Evolutionary conservation across 1,140 invertebrate species (phyloP).

Genomic region (Macrotrachela quadricornifera): DNA sequence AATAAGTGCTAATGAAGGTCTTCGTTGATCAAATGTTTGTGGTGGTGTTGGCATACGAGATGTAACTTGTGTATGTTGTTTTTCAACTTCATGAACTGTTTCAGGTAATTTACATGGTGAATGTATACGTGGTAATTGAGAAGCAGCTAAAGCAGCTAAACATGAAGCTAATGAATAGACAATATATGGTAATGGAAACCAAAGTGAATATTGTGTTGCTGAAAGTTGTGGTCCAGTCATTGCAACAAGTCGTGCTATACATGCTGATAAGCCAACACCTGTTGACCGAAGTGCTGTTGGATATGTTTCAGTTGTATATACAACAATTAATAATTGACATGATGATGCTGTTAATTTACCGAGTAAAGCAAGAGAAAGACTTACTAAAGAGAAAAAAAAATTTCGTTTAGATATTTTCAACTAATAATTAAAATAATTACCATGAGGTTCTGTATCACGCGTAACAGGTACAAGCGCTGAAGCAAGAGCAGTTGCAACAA

Average conservation of each 20-base stretch:
- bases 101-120: background rate
- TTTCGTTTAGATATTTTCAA: too few relatives aligned
- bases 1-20: too few relatives aligned
- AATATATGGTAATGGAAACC: background rate
- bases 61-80: background rate
- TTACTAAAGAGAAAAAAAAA: background rate
- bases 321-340: background rate
- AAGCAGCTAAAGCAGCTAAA: background rate
- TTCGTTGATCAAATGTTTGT: too few relatives aligned
- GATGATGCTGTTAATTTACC: background rate
- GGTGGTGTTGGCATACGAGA: too few relatives aligned
- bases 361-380: background rate
- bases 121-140: background rate
- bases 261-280: background rate
- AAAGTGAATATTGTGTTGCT: background rate
- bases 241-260: background rate
- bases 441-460: too few relatives aligned
- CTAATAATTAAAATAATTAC: too few relatives aligned
- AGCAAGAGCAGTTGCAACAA: background rate
- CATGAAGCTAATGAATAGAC: background rate
- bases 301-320: conserved; percentile 1
- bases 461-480: too few relatives aligned
- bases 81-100: background rate
- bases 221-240: conserved; percentile 1
- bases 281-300: conserved; percentile 1